Percentiles rank a stretch among this genome's conserved stretches.
These are phyloP conservation scores for Mustela nigripes DNA, from an alignment of 2,113 vertebrate species.

Conservation along the genomic window DNA sequence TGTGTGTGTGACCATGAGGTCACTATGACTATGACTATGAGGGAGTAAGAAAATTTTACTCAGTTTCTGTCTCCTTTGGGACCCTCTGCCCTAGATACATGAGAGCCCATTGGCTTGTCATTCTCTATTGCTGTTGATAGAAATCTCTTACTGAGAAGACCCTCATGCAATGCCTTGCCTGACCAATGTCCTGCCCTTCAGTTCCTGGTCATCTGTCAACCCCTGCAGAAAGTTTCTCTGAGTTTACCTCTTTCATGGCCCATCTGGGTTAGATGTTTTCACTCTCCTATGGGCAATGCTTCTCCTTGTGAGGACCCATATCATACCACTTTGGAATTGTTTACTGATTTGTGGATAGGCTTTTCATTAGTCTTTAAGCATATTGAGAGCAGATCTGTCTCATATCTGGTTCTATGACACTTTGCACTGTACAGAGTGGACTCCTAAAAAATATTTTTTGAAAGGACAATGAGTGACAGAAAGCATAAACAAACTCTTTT, in stretches of 20 bases:
- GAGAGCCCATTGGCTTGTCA: not conserved
- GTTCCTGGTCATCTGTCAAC: not conserved
- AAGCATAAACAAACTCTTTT: not conserved
- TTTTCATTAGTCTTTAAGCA: not conserved
- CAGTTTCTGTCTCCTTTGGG: not conserved
- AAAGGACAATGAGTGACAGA: not conserved
- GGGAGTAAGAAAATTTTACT: not conserved
- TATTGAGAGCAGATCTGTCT: not conserved
- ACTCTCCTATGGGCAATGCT: not conserved
- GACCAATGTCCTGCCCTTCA: not conserved
- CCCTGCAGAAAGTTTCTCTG: not conserved
- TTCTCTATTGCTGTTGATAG: not conserved
- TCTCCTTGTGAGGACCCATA: fast-evolving
- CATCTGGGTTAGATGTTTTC: not conserved
- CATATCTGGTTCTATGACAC: not conserved
- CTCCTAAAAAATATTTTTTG: not conserved
- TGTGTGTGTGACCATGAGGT: not conserved
- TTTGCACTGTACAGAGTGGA: not conserved
- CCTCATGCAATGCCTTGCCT: not conserved
- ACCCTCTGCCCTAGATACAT: not conserved
- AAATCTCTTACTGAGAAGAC: not conserved
- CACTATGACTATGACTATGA: not conserved
- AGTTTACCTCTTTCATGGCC: not conserved
- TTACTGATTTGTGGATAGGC: not conserved
- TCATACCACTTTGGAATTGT: not conserved